Conservation (phyloP, 1,140 invertebrate genomes). For the Pogonus chalceus region DNA sequence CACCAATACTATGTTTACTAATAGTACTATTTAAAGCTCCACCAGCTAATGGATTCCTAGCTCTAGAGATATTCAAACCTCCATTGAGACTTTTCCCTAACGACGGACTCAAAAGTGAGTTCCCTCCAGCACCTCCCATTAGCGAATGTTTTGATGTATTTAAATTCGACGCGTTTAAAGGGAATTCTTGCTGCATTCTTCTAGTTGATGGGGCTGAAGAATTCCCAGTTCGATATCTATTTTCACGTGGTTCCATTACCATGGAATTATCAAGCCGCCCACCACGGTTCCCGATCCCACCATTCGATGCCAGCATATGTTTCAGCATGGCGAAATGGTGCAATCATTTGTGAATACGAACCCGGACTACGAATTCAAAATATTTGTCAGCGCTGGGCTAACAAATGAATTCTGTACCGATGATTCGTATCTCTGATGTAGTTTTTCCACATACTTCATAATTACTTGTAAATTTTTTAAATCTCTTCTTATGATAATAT, state of each 20-base stretch:
- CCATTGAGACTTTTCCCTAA: constrained; percentile 39
- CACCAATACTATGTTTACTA: constrained; percentile 7
- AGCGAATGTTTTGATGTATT: constrained; percentile 61
- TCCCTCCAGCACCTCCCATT: constrained; percentile 47
- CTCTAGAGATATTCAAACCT: constrained; percentile 42
- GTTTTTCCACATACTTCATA: constrained; percentile 22
- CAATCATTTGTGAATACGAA: constrained; percentile 23
- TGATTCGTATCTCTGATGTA: constrained; percentile 22
- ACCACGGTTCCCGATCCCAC: constrained; percentile 25
- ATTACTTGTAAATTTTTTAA: neutral
- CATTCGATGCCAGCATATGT: constrained; percentile 31
- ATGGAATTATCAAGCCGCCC: constrained; percentile 30
- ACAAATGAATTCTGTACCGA: constrained; percentile 15
- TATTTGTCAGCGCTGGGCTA: neutral
- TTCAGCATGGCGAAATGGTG: constrained; percentile 27
- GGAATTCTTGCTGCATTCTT: constrained; percentile 27
- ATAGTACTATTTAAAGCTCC: constrained; percentile 1
- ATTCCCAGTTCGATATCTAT: constrained; percentile 20
- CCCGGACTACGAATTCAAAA: neutral
- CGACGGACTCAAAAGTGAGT: constrained; percentile 18
- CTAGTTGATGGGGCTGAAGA: constrained; percentile 20
- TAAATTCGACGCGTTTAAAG: constrained; percentile 27
- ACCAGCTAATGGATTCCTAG: constrained; percentile 9
- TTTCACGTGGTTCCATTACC: constrained; percentile 27
- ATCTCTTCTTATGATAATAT: constrained; percentile 2